Base-by-base conservation (phyloP, 1,140 invertebrate species). In the Trypoxylus dichotomus region DNA sequence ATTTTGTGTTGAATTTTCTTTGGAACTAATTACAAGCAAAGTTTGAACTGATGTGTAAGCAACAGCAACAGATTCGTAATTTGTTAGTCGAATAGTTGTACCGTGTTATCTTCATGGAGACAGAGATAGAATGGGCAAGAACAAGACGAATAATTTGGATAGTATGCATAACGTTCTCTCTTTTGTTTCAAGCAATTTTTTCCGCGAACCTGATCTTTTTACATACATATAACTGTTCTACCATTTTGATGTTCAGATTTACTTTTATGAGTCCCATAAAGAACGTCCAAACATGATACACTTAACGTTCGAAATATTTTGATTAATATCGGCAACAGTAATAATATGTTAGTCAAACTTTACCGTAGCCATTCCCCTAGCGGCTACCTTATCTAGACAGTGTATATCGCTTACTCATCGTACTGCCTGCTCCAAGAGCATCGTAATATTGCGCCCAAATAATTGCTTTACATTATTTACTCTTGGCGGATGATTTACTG, bases 291-390 rank as follows among this genome's bases (percentile, higher is more conserved):
- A 24, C 60, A 21, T 1, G 2, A 27, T 68, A 29, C 60, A 68
- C 27, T 68, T 27, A 68, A 68, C 21, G 21, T 68, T 68, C 24
- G 27, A 68, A 68, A 68, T 68, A 29, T 68, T 68, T 25, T 68
- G 60, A 68, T 68, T 68, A 19, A 68, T 68, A 68, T 68, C 60
- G 60, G 60, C 60, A 68, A 68, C 60, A 24, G 24, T 68, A 68
- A 68, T 68, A 68, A 68, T 68, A 68, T 24, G 60, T 68, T 68
- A 24, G 21, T 68, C 60, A 68, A 68, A 68, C 24, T 68, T 68
- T 13, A 68, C 24, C 24, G 27, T 27, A 68, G 24, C 25, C 60
- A 29, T 68, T 68, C 24, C 60, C 3, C 60, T 68, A 68, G 60
- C 27, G 21, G 24, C 27, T 24, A 24, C 11, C 19, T 68, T 68